Base-by-base conservation (phyloP, 2,797 vertebrate species). In the Chromobotia macracanthus region DNA sequence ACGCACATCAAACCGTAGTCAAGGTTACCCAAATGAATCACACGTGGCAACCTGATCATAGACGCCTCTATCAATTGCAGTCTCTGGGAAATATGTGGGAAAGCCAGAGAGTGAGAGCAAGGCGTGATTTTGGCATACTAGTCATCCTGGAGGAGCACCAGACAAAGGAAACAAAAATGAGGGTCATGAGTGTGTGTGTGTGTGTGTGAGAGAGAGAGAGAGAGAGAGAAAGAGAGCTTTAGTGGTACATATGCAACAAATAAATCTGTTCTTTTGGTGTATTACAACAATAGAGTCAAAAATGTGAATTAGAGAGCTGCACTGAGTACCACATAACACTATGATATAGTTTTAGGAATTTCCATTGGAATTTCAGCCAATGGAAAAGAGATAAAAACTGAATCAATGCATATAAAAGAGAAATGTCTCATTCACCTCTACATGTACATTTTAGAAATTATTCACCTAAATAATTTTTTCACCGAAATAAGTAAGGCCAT, bases 1-100 rank as follows among this genome's bases (percentile, higher is more conserved):
- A 75, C n/a, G 75, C 83, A 91, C 91, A 92, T 93, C 90, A 92
- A 93, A 90, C 92, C 85, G 91, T 93, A 91, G 90, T 91, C 91
- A 91, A 92, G 92, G 91, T 92, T 92, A 92, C 91, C 89, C 89
- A 91, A 92, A 92, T 92, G 90, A 93, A 93, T 93, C 89, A 91
- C 88, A 80, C 86, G 79, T 89, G 88, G 88, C 89, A 92, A 91
- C 88, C 90, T 89, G 92, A 92, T 92, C 91, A 90, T 89, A 91
- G 90, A 90, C 90, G 88, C 77, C 86, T 73, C 69, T 90, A 94
- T 93, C 88, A 91, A 94, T 92, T 89, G 87, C 86, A 85, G 88
- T 85, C 87, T 87, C 91, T 85, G 69, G 53, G 60, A 80, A 72
- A 74, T 75, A 82, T 86, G 87, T 90, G 89, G 81, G 84, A 89